Evolutionary conservation across 2,113 vertebrate species (phyloP).

Genomic region (Poecilia latipinna): DNA sequence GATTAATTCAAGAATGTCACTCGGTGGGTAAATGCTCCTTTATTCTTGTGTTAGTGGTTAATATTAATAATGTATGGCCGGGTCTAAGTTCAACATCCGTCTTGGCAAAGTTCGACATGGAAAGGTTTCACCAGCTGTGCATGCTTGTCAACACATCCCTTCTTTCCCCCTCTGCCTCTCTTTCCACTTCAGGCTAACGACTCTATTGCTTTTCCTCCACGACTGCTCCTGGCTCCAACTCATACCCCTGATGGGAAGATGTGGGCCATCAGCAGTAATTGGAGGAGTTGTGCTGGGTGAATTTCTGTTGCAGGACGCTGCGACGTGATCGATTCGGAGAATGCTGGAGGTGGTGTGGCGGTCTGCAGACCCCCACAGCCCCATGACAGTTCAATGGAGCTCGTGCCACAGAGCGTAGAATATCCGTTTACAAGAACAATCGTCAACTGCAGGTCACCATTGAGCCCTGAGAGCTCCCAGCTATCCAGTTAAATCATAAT

Average conservation of each 20-base stretch:
- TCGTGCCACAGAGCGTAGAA: slow-evolving; percentile 38
- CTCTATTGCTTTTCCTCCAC: slow-evolving; percentile 24
- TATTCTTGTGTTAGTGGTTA: slow-evolving; percentile 75
- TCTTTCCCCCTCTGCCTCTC: slow-evolving; percentile 24
- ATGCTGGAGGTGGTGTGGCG: slow-evolving; percentile 48
- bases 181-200: slow-evolving; percentile 22
- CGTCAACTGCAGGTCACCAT: slow-evolving; percentile 42
- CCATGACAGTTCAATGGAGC: slow-evolving; percentile 54
- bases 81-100: slow-evolving; percentile 69
- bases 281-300: slow-evolving; percentile 66
- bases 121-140: slow-evolving; percentile 42
- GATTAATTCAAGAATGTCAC: slow-evolving; percentile 79
- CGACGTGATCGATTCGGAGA: slow-evolving; percentile 56
- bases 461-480: slow-evolving; percentile 39
- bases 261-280: slow-evolving; percentile 72
- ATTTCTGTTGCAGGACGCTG: slow-evolving; percentile 58
- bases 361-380: slow-evolving; percentile 43
- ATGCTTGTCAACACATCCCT: slow-evolving; percentile 57
- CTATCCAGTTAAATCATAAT: slow-evolving; percentile 64
- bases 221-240: slow-evolving; percentile 25
- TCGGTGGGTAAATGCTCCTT: slow-evolving; percentile 76
- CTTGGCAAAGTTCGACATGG: slow-evolving; percentile 72
- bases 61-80: slow-evolving; percentile 78
- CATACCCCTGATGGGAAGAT: slow-evolving; percentile 58
- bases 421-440: slow-evolving; percentile 61